Evolutionary conservation across 2,888 invertebrate species (phyloP), one percentile per base, ranked within the genome.

Genomic region (Xylota segnis): DNA sequence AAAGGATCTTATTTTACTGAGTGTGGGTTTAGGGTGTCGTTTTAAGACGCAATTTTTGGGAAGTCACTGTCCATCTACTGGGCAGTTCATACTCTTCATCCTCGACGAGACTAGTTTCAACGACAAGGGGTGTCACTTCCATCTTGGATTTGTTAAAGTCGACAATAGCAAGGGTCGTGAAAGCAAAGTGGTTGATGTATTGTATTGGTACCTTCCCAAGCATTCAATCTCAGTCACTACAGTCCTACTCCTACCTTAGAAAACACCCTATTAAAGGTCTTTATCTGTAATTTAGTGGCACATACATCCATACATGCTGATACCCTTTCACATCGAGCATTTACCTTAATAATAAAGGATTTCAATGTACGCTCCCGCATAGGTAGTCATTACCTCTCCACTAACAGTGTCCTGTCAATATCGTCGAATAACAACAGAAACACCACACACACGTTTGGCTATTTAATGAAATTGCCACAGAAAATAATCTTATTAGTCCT

Each of bases 401-500:
- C 27, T 40, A 66, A 66, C 34, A n/a, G 10, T 61, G 5, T 43
- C 10, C 74, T 43, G 74, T 54, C 75, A 75, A 74, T 72, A 40
- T 72, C 61, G 10, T 40, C 27, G 23, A 54, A 52, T 18, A 63
- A 74, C 63, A 66, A 66, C 14, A 52, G 54, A 43, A 43, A 54
- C 23, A 52, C 29, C 47, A 37, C 66, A 59, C 59, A 50, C 10
- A 27, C 34, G 18, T 34, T 47, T 23, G 27, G 45, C 47, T 50
- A 58, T 75, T 37, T 65, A 75, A 58, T 50, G 58, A 66, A 66
- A 74, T 72, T 59, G 72, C 52, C 61, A 68, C 43, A 68, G 52
- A 50, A 63, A 45, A 70, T 70, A 78, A 78, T 71, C 78, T 70
- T 63, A 71, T 70, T 56, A 56, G 61, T 40, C 16, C 52, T 18